A percentile compares a stretch with the other conserved stretches of the same genome.
phyloP scores from a whole-genome alignment of 2,113 vertebrate species.

The Pyxicephalus adspersus region DNA sequence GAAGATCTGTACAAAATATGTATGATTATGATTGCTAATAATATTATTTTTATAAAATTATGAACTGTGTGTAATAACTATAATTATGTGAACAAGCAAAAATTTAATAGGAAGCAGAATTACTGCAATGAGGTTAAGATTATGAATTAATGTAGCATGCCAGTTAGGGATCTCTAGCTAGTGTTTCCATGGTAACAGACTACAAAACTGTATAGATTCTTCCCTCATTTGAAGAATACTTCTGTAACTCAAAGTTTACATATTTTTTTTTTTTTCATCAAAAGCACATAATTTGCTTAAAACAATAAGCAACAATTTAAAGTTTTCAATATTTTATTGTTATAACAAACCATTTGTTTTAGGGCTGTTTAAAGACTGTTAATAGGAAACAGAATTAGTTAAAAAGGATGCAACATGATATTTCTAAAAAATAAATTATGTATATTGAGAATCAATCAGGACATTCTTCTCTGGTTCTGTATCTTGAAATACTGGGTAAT shows the following conservation, averaged over 20 bases:
- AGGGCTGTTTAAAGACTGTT: too few relatives aligned
- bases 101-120: background rate
- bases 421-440: too few relatives aligned
- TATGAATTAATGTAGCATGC: constrained; percentile 22
- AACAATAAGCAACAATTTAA: too few relatives aligned
- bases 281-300: too few relatives aligned
- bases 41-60: constrained; percentile 1
- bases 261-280: background rate
- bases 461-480: too few relatives aligned
- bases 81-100: background rate
- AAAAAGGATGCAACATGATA: too few relatives aligned
- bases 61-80: constrained; percentile 1
- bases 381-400: too few relatives aligned
- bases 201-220: background rate
- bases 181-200: constrained; percentile 37
- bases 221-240: constrained; percentile 5
- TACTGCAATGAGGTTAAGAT: constrained; percentile 3
- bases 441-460: too few relatives aligned
- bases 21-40: background rate
- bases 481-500: too few relatives aligned
- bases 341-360: too few relatives aligned
- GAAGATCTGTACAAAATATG: background rate
- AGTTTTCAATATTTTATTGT: too few relatives aligned
- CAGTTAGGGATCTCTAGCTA: constrained; percentile 3
- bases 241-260: background rate